Percentiles rank a stretch among this genome's conserved stretches.
Conservation (phyloP, 2,888 invertebrate genomes). For the Xestia xanthographa region DNA sequence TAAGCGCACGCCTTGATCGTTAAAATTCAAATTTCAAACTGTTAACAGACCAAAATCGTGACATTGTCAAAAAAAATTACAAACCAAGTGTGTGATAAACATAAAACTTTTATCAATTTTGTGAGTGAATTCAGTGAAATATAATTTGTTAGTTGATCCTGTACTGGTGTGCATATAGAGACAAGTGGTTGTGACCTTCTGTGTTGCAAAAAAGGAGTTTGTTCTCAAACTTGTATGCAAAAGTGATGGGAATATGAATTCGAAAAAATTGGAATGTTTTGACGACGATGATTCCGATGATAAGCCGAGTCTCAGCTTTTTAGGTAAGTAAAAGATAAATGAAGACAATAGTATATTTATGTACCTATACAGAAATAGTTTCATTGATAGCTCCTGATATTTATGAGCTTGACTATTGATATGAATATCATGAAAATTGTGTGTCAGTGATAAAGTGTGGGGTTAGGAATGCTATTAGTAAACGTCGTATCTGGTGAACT, state of each 20-base stretch:
- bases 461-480: constrained; percentile 71
- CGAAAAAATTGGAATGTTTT: constrained; percentile 89
- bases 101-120: constrained; percentile 48
- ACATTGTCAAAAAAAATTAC: constrained; percentile 65
- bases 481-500: constrained; percentile 67
- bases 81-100: constrained; percentile 66
- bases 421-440: constrained; percentile 53
- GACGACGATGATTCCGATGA: constrained; percentile 86
- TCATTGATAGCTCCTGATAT: constrained; percentile 69
- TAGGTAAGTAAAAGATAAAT: constrained; percentile 80
- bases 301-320: constrained; percentile 88
- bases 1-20: constrained; percentile 79
- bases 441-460: constrained; percentile 67
- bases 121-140: constrained; percentile 66
- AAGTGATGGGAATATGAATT: constrained; percentile 85
- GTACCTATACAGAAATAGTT: constrained; percentile 56
- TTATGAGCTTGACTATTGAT: constrained; percentile 62
- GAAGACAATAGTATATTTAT: constrained; percentile 29
- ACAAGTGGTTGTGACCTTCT: constrained; percentile 87
- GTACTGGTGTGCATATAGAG: constrained; percentile 78
- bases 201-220: constrained; percentile 77
- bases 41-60: constrained; percentile 70
- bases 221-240: constrained; percentile 75
- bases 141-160: constrained; percentile 56
- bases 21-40: constrained; percentile 79